Evolutionary conservation across 1,140 invertebrate species (phyloP), one percentile per base, ranked within the genome.

Genomic region (Temnothorax curvispinosus): DNA sequence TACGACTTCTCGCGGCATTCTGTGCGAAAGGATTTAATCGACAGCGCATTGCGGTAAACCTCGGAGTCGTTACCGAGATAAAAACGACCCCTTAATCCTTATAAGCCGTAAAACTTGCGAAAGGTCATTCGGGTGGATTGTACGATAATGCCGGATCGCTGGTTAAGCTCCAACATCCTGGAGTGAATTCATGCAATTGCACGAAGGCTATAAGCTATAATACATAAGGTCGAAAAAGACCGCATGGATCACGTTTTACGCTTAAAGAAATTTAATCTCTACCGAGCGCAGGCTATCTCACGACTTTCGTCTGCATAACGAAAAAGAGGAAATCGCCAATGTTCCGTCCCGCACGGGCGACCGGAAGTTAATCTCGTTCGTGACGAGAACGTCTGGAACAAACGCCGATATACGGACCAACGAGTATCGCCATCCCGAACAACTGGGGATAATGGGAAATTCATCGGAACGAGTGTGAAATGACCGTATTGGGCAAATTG

Each of bases 11-110:
- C 41, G 32, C 27, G 7, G 50, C 35, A 8, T 27, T 81, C 50
- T 44, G n/a, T 9, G 64, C 54, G 35, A 60, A 75, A 75, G 32
- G 41, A 74, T 62, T 84, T 84, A 84, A 84, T 84, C 56, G 80
- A 84, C 69, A 50, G 54, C 54, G 41, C 54, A 41, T 84, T 74
- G 69, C 54, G 41, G 54, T 56, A 81, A 69, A 32, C 35, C 41
- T 44, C 54, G 18, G 27, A 58, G 41, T 82, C 41, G 52, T 82
- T 82, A 38, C 1, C 9, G 11, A 58, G 67, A 60, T 58, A 81
- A 82, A 82, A 82, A 82, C 67, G 52, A 38, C 52, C 54, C 27
- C 74, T 74, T 82, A 82, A 82, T 72, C 80, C 67, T 72, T 21
- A 58, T 82, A 82, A 82, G 54, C 80, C 67, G 54, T 82, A 82